Conservation (phyloP, 2,113 vertebrate genomes). For the Plotosus lineatus region DNA sequence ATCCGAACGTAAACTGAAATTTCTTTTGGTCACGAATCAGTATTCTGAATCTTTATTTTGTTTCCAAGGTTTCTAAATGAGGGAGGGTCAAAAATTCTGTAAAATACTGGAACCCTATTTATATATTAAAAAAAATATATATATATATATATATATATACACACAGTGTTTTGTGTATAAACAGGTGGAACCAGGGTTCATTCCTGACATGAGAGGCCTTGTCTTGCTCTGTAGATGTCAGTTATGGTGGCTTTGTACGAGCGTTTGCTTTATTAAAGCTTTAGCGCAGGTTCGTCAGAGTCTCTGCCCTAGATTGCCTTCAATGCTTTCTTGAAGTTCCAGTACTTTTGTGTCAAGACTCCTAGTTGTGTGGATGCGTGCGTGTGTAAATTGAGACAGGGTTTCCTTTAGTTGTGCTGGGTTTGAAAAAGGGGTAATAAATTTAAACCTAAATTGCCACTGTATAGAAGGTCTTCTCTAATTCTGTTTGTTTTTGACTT, state of each 20-base stretch:
- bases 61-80: conserved; percentile 50
- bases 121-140: too few relatives aligned
- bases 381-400: conserved; percentile 60
- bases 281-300: conserved; percentile 40
- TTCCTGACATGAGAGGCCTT: conserved; percentile 28
- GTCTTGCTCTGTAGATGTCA: conserved; percentile 22
- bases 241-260: conserved; percentile 44
- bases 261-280: conserved; percentile 43
- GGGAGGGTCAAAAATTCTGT: conserved; percentile 14
- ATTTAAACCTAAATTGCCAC: conserved; percentile 75
- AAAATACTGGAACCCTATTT: conserved; percentile 35
- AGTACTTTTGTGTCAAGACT: conserved; percentile 56
- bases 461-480: conserved; percentile 72
- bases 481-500: conserved; percentile 75
- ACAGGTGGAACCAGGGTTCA: conserved; percentile 37
- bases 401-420: conserved; percentile 56
- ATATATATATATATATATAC: too few relatives aligned
- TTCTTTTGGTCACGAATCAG: not conserved
- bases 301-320: conserved; percentile 48
- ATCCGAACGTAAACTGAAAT: not conserved
- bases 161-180: conserved; percentile 10
- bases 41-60: not conserved
- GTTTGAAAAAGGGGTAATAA: conserved; percentile 52
- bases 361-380: conserved; percentile 47
- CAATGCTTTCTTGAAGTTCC: conserved; percentile 53